phyloP scores from a whole-genome alignment of 2,888 invertebrate genomes.

The Phyllotreta cruciferae region DNA sequence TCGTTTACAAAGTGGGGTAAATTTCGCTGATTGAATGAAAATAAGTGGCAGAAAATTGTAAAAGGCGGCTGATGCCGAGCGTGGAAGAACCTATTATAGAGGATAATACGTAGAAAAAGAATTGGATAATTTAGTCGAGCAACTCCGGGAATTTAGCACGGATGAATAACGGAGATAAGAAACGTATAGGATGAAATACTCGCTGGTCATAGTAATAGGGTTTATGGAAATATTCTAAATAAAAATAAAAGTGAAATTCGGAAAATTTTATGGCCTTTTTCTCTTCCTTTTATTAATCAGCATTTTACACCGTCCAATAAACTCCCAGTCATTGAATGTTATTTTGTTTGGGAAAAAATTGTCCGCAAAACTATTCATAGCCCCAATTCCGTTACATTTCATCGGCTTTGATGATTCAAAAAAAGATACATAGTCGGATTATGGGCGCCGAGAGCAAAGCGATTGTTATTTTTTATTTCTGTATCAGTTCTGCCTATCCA shows the following conservation, averaged over 20 bases:
- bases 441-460: conserved; percentile 46
- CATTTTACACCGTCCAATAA: too few species aligned
- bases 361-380: not conserved
- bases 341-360: too few species aligned
- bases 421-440: conserved; percentile 54
- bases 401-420: conserved; percentile 36
- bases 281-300: too few species aligned
- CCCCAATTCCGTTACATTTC: conserved; percentile 52
- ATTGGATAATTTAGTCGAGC: conserved; percentile 43
- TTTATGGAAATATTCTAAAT: not conserved
- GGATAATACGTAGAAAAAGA: conserved; percentile 44
- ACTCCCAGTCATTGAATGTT: too few species aligned
- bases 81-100: conserved; percentile 35
- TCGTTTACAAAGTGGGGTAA: conserved; percentile 23
- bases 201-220: conserved; percentile 45
- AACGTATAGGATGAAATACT: conserved; percentile 49
- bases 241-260: too few species aligned
- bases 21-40: conserved; percentile 35
- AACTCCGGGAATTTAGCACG: conserved; percentile 50
- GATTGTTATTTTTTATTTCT: conserved; percentile 52
- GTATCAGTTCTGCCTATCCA: conserved; percentile 26
- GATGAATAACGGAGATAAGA: conserved; percentile 54
- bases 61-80: conserved; percentile 36
- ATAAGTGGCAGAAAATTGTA: conserved; percentile 36
- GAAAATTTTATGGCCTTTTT: too few species aligned